These are phyloP conservation scores for Drosophila albomicans DNA, from an alignment of 1,140 invertebrate species.

Conservation along the genomic window DNA sequence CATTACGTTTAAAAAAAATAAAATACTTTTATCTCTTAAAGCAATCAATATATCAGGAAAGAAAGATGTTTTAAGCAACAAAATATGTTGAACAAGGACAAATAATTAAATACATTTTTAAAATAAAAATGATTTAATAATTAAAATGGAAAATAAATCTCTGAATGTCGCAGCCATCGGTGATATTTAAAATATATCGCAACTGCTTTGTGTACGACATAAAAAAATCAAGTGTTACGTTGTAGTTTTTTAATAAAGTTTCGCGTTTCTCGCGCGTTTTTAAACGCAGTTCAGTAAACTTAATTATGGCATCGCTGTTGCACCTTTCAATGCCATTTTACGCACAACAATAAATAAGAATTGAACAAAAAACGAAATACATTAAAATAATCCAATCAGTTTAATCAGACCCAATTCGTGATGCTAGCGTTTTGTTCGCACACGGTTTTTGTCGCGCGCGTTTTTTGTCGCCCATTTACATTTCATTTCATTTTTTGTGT, in stretches of 20 bases:
- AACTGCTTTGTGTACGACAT: neutral
- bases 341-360: slow-evolving; percentile 6
- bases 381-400: slow-evolving; percentile 17
- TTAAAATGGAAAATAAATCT: neutral
- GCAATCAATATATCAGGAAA: neutral
- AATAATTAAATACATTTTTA: neutral
- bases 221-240: neutral
- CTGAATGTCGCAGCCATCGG: slow-evolving; percentile 4
- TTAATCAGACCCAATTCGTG: slow-evolving; percentile 11
- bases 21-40: neutral
- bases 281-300: slow-evolving; percentile 41
- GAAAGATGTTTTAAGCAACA: neutral
- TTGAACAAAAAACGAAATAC: neutral
- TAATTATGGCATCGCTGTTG: neutral
- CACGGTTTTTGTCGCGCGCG: slow-evolving; percentile 9
- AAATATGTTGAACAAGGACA: neutral
- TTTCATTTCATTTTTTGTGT: neutral
- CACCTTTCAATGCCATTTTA: slow-evolving; percentile 34
- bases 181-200: slow-evolving; percentile 2
- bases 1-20: neutral
- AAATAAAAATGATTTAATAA: slow-evolving; percentile 2
- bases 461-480: neutral
- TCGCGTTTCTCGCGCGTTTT: slow-evolving; percentile 28
- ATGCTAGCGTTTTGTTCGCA: slow-evolving; percentile 10
- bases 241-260: slow-evolving; percentile 15